These are phyloP conservation scores for Chaenodraco wilsoni DNA, from an alignment of 2,797 vertebrate genomes.

Conservation along the genomic window DNA sequence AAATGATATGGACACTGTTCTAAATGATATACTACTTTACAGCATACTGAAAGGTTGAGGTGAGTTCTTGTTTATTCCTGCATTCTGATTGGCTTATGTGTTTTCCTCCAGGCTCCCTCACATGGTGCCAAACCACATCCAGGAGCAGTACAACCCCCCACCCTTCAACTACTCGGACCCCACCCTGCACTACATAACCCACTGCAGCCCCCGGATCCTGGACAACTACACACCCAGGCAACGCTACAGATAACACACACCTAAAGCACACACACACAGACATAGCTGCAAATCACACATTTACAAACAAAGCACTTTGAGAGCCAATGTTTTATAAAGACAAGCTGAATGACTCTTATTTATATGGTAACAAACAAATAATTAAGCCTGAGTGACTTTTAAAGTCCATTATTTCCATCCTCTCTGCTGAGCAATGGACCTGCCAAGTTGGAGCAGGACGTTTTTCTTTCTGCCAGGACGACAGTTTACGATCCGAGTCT, in stretches of 20 bases:
- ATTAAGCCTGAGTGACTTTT: constrained; percentile 59
- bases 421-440: constrained; percentile 44
- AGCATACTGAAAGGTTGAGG: background rate
- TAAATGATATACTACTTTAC: background rate
- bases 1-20: background rate
- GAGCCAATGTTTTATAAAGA: constrained; percentile 34
- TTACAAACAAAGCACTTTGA: constrained; percentile 34
- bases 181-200: constrained; percentile 82
- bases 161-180: constrained; percentile 83
- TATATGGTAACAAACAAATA: constrained; percentile 48
- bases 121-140: constrained; percentile 74
- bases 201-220: constrained; percentile 82
- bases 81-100: constrained; percentile 12
- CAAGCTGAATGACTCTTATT: constrained; percentile 59
- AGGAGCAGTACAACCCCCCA: constrained; percentile 72
- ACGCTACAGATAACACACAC: constrained; percentile 56
- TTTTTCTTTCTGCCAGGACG: constrained; percentile 36
- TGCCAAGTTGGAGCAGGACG: constrained; percentile 28
- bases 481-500: constrained; percentile 59
- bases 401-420: constrained; percentile 52
- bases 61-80: constrained; percentile 8
- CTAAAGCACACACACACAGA: constrained; percentile 11
- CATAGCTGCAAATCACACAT: background rate
- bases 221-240: constrained; percentile 73
- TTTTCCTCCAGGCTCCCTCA: constrained; percentile 79